Evolutionary conservation across 2,797 vertebrate genomes (phyloP), one percentile per base, ranked within the genome.

Genomic region (Numenius phaeopus): DNA sequence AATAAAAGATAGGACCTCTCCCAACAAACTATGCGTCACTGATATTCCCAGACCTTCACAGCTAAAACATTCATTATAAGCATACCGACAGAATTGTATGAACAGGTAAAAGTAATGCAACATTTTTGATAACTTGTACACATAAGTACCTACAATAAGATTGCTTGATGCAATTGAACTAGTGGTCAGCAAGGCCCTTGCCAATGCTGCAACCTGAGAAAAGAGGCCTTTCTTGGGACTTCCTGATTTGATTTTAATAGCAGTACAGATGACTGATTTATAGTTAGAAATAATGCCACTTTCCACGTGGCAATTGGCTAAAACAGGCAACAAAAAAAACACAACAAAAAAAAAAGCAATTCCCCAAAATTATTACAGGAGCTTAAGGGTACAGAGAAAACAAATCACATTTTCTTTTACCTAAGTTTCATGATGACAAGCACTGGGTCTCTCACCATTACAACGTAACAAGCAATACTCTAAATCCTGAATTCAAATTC

Each of bases 251-350:
- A 73, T 71, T 80, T 50, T 23, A 49, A 49, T 0, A 85, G 39
- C 55, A 46, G 23, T 9, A 52, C 2, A 46, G 32, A 15, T 9
- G 13, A 70, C n/a, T 13, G 37, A 87, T 50, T 55, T 32, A n/a
- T 19, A 87, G 55, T 17, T 8, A 62, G 17, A 80, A 83, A 67
- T 24, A 93, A 83, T 2, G 3, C 5, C 58, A 50, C 9, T 40
- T 85, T 30, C 59, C 15, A 76, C 14, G 5, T 0, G 9, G 0
- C 50, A 69, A 20, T 1, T n/a, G 10, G 22, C 54, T 40, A 64
- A 75, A 61, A 64, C 3, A 27, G 22, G n/a, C n/a, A 57, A 47
- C 20, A 83, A 37, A 37, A 37, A 37, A 37, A 37, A 37, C n/a
- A 24, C 30, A 58, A 47, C 18, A 82, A 24, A 11, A 17, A 77